A percentile compares a stretch with the other conserved stretches of the same genome.
Conservation (phyloP, 2,113 vertebrate genomes). For the Electrona antarctica region DNA sequence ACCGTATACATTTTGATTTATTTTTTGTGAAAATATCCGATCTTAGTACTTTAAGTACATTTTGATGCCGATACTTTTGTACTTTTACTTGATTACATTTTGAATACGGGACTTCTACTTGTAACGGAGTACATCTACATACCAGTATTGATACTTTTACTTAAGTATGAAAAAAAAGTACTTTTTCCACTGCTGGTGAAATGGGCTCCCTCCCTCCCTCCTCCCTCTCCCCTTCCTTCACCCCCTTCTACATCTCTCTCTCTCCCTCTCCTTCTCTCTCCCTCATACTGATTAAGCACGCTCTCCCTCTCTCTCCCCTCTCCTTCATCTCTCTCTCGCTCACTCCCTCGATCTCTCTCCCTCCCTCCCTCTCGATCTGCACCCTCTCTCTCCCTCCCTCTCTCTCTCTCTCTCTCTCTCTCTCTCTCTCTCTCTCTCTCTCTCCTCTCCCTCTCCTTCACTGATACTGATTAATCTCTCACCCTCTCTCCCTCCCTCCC, state of each 20-base stretch:
- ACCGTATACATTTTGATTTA: too few species aligned
- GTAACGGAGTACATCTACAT: too few species aligned
- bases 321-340: neutral
- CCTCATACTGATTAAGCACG: neutral
- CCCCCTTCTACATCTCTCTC: constrained; percentile 5
- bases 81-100: too few species aligned
- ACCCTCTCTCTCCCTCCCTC: neutral
- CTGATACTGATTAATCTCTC: neutral
- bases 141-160: too few species aligned
- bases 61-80: too few species aligned
- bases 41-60: too few species aligned
- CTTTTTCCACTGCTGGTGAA: neutral
- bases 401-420: neutral
- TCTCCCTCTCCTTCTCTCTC: neutral
- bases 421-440: constrained; percentile 5
- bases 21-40: too few species aligned
- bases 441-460: neutral
- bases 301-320: constrained; percentile 4
- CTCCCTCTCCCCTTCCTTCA: neutral
- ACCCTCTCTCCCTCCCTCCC: neutral
- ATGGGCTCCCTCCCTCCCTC: neutral
- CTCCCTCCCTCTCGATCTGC: neutral
- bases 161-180: neutral
- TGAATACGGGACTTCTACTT: too few species aligned
- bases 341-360: neutral